Conservation (phyloP, 2,113 vertebrate species). For the Dasyprocta punctata region DNA sequence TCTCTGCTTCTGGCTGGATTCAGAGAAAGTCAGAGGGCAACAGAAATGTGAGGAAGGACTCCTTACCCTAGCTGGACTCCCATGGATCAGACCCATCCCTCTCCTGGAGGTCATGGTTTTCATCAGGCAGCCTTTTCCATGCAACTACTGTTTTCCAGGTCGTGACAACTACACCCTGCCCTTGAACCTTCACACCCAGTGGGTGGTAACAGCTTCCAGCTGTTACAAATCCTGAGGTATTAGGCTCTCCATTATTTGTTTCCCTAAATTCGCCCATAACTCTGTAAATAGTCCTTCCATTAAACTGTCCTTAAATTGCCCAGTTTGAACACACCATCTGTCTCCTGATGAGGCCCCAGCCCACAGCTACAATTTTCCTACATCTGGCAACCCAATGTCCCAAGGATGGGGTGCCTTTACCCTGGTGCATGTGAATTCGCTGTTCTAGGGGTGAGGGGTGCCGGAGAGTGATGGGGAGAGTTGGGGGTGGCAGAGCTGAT, state of each 20-base stretch:
- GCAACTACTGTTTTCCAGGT: background rate
- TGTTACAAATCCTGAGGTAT: background rate
- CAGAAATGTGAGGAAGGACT: background rate
- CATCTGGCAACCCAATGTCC: conserved; percentile 30
- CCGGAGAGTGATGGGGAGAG: background rate
- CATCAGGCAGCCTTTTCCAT: background rate
- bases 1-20: background rate
- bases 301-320: conserved; percentile 51
- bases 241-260: background rate
- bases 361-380: conserved; percentile 25
- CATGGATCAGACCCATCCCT: background rate
- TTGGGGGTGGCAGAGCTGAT: background rate
- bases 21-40: background rate
- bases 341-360: conserved; percentile 30
- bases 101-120: background rate
- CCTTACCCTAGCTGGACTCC: background rate
- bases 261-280: conserved; percentile 28
- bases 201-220: background rate
- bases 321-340: conserved; percentile 62
- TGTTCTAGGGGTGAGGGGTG: no score
- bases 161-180: background rate
- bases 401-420: background rate
- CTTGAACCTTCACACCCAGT: conserved; percentile 12
- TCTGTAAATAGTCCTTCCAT: conserved; percentile 46
- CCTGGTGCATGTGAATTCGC: background rate